These are phyloP conservation scores for Eupithecia dodoneata DNA, from an alignment of 2,888 invertebrate species.

Conservation along the genomic window DNA sequence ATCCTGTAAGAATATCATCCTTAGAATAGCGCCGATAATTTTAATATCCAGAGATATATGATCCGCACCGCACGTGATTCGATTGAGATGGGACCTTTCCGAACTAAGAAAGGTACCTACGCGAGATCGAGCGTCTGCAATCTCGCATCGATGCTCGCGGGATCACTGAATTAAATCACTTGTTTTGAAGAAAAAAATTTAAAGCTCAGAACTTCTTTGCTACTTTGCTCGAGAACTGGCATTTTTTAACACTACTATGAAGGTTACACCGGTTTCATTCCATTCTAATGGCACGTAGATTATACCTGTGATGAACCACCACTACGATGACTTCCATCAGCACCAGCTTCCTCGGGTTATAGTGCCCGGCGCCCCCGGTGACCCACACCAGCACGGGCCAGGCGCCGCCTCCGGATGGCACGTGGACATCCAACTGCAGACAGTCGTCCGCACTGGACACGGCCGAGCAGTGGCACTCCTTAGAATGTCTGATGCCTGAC, in stretches of 20 bases:
- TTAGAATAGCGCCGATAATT: background rate
- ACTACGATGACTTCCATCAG: slow-evolving; percentile 66
- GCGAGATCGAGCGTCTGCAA: background rate
- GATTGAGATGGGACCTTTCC: background rate
- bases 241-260: background rate
- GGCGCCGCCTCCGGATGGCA: slow-evolving; percentile 65
- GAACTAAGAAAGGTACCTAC: background rate
- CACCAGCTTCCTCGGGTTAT: slow-evolving; percentile 64
- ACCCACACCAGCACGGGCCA: slow-evolving; percentile 76
- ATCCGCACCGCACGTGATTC: background rate
- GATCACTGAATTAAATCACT: background rate
- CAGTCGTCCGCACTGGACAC: slow-evolving; percentile 83
- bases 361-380: slow-evolving; percentile 59
- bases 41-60: background rate
- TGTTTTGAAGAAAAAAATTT: too few species aligned
- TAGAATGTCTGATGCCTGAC: slow-evolving; percentile 61
- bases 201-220: background rate
- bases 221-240: background rate
- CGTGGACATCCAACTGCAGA: slow-evolving; percentile 86
- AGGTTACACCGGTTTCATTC: background rate
- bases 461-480: slow-evolving; percentile 55
- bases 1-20: slow-evolving; percentile 53
- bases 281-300: background rate
- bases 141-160: background rate
- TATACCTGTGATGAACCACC: slow-evolving; percentile 69